Evolutionary conservation across 2,797 vertebrate species (phyloP).

Genomic region (Mareca strepera): DNA sequence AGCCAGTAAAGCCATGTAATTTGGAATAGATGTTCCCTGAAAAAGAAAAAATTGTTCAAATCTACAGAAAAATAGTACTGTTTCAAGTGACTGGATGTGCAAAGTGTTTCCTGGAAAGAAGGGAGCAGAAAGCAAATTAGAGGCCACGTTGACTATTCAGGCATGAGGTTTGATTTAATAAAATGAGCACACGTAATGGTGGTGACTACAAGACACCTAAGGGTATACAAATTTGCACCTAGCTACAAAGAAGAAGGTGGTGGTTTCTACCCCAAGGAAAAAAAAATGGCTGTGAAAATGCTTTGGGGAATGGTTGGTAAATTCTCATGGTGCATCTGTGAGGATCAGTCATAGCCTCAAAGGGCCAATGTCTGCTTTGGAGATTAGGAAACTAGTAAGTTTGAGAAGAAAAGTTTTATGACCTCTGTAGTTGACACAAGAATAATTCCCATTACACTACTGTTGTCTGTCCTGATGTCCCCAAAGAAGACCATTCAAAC

Average conservation of each 20-base stretch:
- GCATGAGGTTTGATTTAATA: not conserved
- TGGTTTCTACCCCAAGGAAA: not conserved
- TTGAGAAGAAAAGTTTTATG: not conserved
- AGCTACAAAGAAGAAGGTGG: fast-evolving
- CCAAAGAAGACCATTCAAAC: not conserved
- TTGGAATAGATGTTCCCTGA: not conserved
- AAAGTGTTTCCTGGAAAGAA: not conserved
- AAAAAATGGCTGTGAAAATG: not conserved
- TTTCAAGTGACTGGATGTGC: not conserved
- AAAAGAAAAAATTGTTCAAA: not conserved
- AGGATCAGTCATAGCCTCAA: not conserved
- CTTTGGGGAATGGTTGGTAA: not conserved
- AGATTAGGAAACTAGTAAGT: not conserved
- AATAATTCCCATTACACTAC: not conserved
- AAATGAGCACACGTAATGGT: not conserved
- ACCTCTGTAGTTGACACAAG: not conserved
- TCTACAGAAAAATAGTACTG: not conserved
- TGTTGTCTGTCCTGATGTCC: not conserved
- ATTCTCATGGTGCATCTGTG: not conserved
- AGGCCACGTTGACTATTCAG: not conserved
- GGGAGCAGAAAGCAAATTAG: not conserved
- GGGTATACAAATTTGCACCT: not conserved
- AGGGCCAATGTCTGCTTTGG: not conserved
- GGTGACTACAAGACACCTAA: not conserved
- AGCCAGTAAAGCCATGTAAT: not conserved